Evolutionary conservation across 1,140 invertebrate species (phyloP).

Genomic region (Heterodera schachtii): DNA sequence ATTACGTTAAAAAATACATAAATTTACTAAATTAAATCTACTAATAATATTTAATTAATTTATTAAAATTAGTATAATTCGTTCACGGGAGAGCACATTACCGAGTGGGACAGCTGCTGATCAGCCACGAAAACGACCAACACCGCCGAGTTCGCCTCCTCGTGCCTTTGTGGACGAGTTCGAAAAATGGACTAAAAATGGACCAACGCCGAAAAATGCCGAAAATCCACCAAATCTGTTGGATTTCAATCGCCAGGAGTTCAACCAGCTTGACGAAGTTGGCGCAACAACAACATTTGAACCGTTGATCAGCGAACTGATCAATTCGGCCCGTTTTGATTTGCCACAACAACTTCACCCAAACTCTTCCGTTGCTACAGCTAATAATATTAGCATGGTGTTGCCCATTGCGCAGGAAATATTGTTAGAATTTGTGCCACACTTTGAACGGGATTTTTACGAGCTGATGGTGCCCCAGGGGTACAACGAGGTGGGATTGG

Average conservation of each 20-base stretch:
- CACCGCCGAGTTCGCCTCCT: constrained; percentile 4
- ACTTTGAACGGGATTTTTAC: constrained; percentile 43
- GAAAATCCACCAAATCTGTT: too few species aligned
- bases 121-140: background rate
- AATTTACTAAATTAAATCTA: background rate
- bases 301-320: background rate
- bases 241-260: background rate
- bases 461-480: constrained; percentile 51
- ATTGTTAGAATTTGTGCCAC: constrained; percentile 51
- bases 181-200: background rate
- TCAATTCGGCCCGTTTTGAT: constrained; percentile 5
- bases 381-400: constrained; percentile 35
- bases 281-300: background rate
- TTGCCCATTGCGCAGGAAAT: constrained; percentile 11
- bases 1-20: too few species aligned
- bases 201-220: background rate
- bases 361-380: background rate
- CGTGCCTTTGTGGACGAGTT: background rate
- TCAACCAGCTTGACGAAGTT: background rate
- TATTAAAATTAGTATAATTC: too few species aligned
- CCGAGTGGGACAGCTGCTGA: constrained; percentile 17
- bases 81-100: too few species aligned
- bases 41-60: too few species aligned
- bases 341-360: background rate
- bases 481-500: constrained; percentile 13